A percentile compares a stretch with the other conserved stretches of the same genome.
Evolutionary conservation across 2,888 invertebrate species (phyloP).

Genomic region (Tanytarsus gracilentus): DNA sequence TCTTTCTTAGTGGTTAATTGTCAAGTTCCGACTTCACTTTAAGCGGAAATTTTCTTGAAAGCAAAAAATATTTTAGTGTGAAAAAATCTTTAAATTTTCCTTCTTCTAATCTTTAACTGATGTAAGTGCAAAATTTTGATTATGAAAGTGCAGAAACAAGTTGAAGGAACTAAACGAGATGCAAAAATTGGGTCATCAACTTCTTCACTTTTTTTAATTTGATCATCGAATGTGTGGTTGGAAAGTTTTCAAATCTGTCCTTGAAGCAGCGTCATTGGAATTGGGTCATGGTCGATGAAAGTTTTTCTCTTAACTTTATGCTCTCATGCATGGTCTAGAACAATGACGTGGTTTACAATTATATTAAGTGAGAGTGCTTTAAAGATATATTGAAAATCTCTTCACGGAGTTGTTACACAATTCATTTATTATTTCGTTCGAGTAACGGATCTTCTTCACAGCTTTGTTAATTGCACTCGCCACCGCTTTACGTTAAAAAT

Average conservation of each 20-base stretch:
- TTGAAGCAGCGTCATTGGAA: slow-evolving; percentile 16
- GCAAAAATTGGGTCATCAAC: not conserved
- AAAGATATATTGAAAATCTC: not conserved
- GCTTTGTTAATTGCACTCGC: slow-evolving; percentile 12
- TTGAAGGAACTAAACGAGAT: not conserved
- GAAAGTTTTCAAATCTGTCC: slow-evolving; percentile 21
- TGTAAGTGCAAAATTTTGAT: not conserved
- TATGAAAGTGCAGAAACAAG: not conserved
- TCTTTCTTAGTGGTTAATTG: not conserved
- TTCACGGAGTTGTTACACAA: slow-evolving; percentile 19
- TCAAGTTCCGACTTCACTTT: not conserved
- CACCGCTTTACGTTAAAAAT: not conserved
- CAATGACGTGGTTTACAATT: not conserved
- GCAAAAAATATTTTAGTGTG: no score
- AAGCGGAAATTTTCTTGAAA: not conserved
- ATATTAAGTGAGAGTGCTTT: slow-evolving; percentile 18
- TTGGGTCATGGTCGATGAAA: slow-evolving; percentile 27
- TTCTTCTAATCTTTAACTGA: not conserved
- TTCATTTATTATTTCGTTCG: slow-evolving; percentile 21
- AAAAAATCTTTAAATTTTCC: no score
- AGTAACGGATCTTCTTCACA: slow-evolving; percentile 19
- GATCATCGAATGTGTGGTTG: not conserved
- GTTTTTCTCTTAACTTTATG: slow-evolving; percentile 14
- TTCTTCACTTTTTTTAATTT: not conserved
- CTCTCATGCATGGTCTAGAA: not conserved